phyloP scores from a whole-genome alignment of 2,113 vertebrate species.

The Catharus minimus region DNA sequence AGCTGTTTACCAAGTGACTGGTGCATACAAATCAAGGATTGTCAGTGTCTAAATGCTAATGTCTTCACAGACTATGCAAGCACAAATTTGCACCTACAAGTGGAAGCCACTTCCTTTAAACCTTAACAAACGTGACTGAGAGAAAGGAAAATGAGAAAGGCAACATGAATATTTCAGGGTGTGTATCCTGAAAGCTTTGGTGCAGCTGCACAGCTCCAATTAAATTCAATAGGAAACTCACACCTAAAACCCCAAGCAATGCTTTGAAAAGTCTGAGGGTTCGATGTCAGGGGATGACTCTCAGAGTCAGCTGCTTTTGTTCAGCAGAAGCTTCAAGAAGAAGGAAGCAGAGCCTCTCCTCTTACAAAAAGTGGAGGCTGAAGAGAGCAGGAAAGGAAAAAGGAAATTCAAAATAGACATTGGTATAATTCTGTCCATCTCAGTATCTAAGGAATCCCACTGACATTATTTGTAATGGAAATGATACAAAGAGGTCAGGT shows the following conservation, averaged over 20 bases:
- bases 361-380: neutral
- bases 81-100: slow-evolving; percentile 35
- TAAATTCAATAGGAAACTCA: slow-evolving; percentile 1
- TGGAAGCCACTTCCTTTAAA: slow-evolving; percentile 30
- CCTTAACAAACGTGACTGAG: neutral
- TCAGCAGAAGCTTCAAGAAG: neutral
- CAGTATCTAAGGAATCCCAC: neutral
- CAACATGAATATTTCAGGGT: slow-evolving; percentile 30
- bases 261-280: neutral
- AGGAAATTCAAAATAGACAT: neutral
- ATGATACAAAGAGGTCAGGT: neutral
- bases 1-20: slow-evolving; percentile 20
- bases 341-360: neutral
- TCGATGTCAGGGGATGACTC: slow-evolving; percentile 4
- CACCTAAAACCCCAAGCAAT: neutral
- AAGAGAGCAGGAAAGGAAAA: neutral
- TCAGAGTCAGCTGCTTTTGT: slow-evolving; percentile 28
- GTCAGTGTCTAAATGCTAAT: slow-evolving; percentile 47
- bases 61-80: slow-evolving; percentile 20
- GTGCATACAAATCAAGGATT: slow-evolving; percentile 39
- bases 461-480: neutral
- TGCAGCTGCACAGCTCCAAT: slow-evolving; percentile 19
- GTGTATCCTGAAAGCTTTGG: neutral
- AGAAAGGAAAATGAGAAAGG: slow-evolving; percentile 4
- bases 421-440: neutral